Percentiles rank a stretch among this genome's conserved stretches.
phyloP scores from a whole-genome alignment of 2,888 invertebrate species.

The Chaetogeoica ovagalla region DNA sequence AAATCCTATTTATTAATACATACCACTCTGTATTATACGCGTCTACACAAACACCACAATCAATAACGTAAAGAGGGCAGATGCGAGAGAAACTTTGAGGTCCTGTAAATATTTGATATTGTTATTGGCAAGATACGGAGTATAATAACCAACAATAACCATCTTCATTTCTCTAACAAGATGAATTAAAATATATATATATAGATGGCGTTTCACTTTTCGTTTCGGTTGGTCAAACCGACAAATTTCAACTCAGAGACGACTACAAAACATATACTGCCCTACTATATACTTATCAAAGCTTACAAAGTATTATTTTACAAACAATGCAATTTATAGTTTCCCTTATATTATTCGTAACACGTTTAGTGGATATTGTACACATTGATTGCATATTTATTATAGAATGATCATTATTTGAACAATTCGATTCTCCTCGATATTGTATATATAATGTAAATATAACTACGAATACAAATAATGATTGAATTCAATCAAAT shows the following conservation, averaged over 20 bases:
- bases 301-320: not conserved
- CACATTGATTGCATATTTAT: not conserved
- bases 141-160: slow-evolving; percentile 29
- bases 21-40: not conserved
- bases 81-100: slow-evolving; percentile 26
- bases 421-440: not conserved
- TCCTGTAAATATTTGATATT: slow-evolving; percentile 48
- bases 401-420: not conserved
- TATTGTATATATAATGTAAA: too few relatives aligned
- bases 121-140: slow-evolving; percentile 29
- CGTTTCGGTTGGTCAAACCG: not conserved
- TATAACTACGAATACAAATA: too few relatives aligned
- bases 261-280: slow-evolving; percentile 19
- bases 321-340: not conserved
- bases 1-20: slow-evolving; percentile 40
- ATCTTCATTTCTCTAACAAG: not conserved
- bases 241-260: not conserved
- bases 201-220: not conserved
- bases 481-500: too few relatives aligned
- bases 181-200: slow-evolving; percentile 14
- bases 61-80: slow-evolving; percentile 33
- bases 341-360: too few relatives aligned
- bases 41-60: not conserved
- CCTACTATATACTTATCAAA: slow-evolving; percentile 1
- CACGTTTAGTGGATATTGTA: too few relatives aligned